Conservation (phyloP, 2,797 vertebrate genomes). For the Alauda arvensis region DNA sequence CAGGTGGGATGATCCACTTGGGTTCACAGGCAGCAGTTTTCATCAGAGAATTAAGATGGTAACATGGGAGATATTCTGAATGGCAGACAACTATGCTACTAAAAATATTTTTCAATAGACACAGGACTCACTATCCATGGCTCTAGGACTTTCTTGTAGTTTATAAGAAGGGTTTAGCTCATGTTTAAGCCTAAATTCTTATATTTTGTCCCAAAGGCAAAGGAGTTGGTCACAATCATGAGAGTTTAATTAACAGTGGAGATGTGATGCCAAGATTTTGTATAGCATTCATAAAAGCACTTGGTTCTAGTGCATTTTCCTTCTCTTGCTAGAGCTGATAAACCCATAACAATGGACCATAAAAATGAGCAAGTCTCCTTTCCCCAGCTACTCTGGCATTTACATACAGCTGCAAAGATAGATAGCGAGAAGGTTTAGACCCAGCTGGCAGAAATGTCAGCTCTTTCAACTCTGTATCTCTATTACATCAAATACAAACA, state of each 20-base stretch:
- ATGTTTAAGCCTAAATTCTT: not conserved
- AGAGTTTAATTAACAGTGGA: not conserved
- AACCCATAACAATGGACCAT: slow-evolving; percentile 1
- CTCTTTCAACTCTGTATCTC: slow-evolving; percentile 36
- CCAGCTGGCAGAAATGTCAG: slow-evolving; percentile 25
- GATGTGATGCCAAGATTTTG: not conserved
- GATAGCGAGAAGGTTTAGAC: slow-evolving; percentile 2
- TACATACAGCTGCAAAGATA: slow-evolving; percentile 41
- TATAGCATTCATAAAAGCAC: not conserved
- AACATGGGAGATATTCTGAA: not conserved
- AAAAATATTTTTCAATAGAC: not conserved
- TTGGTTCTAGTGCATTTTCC: not conserved
- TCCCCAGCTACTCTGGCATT: slow-evolving; percentile 12
- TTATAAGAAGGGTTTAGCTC: not conserved
- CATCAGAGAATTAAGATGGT: not conserved
- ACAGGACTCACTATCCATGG: rapidly evolving
- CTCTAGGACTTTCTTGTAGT: not conserved
- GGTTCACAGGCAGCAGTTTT: not conserved
- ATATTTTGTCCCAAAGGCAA: not conserved
- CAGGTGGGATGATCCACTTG: rapidly evolving
- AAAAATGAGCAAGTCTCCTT: slow-evolving; percentile 1
- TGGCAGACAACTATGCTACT: not conserved
- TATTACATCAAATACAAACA: slow-evolving; percentile 46
- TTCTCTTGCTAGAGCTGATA: slow-evolving; percentile 30
- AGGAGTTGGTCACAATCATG: not conserved